Conservation (phyloP, 2,113 vertebrate species). For the Toxotes jaculatrix region DNA sequence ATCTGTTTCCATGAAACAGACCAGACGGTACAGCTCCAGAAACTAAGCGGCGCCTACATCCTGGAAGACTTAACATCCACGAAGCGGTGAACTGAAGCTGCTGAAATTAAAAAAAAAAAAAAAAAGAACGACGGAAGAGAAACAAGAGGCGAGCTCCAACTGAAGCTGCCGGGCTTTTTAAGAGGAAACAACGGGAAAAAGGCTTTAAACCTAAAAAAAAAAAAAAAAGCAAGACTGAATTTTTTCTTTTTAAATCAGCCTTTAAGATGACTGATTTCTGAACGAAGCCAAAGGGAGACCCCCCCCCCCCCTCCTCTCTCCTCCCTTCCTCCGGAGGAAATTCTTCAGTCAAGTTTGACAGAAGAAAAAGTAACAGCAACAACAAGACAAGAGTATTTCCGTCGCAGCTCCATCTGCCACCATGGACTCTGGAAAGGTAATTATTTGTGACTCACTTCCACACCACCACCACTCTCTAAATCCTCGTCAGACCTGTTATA, state of each 20-base stretch:
- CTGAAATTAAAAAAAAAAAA: too few species aligned
- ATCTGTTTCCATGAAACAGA: too few species aligned
- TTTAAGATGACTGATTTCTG: background rate
- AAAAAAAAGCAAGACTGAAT: too few species aligned
- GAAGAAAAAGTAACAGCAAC: constrained; percentile 21
- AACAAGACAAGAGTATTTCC: too few species aligned
- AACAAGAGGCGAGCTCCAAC: background rate
- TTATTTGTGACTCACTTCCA: background rate
- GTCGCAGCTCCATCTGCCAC: constrained; percentile 15
- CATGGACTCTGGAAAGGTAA: constrained; percentile 78
- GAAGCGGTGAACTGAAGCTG: too few species aligned
- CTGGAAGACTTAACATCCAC: too few species aligned
- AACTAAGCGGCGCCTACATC: too few species aligned
- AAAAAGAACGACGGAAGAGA: too few species aligned
- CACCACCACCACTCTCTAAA: background rate
- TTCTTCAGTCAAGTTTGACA: background rate
- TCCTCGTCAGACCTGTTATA: background rate
- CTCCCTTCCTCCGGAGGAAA: background rate
- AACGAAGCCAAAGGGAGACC: background rate
- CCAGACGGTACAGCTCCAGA: too few species aligned
- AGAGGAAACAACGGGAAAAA: background rate
- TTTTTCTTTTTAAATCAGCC: background rate
- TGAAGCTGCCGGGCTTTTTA: background rate
- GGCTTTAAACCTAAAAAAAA: too few species aligned
- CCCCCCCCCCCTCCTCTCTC: too few species aligned